phyloP scores from a whole-genome alignment of 2,797 vertebrate genomes.

The Microchirus variegatus region DNA sequence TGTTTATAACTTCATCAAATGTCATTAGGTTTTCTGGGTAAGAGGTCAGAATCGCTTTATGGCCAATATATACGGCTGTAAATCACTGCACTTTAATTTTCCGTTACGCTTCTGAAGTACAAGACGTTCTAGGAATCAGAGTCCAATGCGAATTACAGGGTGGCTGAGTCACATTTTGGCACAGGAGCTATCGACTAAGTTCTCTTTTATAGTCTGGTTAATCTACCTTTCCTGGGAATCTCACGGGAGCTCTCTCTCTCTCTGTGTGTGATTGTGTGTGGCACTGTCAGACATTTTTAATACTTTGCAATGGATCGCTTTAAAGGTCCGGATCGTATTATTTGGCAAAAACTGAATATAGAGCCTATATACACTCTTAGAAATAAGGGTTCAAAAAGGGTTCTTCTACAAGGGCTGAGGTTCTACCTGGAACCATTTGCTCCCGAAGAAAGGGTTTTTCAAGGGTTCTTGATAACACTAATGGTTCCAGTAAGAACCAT shows the following conservation, averaged over 20 bases:
- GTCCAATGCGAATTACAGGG: slow-evolving; percentile 28
- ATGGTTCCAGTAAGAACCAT: no score
- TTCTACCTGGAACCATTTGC: no score
- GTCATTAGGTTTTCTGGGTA: slow-evolving; percentile 19
- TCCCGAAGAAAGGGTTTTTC: no score
- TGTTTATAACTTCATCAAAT: slow-evolving; percentile 29
- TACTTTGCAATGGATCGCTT: no score
- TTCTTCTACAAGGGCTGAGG: no score
- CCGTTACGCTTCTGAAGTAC: slow-evolving; percentile 10
- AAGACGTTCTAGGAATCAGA: slow-evolving; percentile 11
- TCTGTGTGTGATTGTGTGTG: no score
- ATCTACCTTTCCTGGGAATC: not conserved
- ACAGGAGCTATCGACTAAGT: not conserved
- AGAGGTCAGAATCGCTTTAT: slow-evolving; percentile 45
- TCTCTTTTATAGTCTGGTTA: not conserved
- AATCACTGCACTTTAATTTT: slow-evolving; percentile 28
- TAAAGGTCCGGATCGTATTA: no score
- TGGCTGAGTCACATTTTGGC: slow-evolving; percentile 19
- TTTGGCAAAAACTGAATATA: no score
- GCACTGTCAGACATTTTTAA: no score
- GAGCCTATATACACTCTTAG: no score
- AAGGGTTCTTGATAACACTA: no score
- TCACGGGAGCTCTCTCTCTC: not conserved
- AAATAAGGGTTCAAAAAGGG: no score
- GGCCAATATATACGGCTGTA: slow-evolving; percentile 14